Evolutionary conservation across 92 coral and sea anemone genomes (phyloP).

Genomic region (Porites rus): DNA sequence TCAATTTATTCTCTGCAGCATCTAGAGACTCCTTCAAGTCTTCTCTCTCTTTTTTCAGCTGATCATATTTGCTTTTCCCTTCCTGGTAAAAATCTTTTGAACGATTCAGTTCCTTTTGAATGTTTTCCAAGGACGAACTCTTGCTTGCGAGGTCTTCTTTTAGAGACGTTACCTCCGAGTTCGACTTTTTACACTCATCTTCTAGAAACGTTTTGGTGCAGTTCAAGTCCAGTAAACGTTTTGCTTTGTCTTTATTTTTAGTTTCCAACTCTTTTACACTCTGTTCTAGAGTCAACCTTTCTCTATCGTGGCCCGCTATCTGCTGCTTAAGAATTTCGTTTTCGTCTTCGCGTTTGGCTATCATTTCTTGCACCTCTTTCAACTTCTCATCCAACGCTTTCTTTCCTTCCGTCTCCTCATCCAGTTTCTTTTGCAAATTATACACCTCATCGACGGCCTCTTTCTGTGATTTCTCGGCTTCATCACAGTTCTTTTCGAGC

Average conservation of each 20-base stretch:
- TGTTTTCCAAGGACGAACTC: constrained; percentile 42
- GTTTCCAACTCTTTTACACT: constrained; percentile 46
- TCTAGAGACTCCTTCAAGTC: constrained; percentile 37
- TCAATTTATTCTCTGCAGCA: constrained; percentile 19
- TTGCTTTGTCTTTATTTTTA: constrained; percentile 49
- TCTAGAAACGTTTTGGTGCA: constrained; percentile 33
- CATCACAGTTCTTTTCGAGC: constrained; percentile 52
- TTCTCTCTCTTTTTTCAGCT: constrained; percentile 44
- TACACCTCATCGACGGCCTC: constrained; percentile 29
- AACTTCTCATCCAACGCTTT: constrained; percentile 21
- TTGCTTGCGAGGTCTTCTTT: constrained; percentile 51
- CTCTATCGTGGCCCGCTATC: constrained; percentile 34
- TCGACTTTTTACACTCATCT: constrained; percentile 22
- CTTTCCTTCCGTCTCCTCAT: constrained; percentile 43
- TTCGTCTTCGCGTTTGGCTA: constrained; percentile 42
- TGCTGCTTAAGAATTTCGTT: constrained; percentile 53
- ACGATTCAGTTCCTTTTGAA: constrained; percentile 41
- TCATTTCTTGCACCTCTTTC: neutral
- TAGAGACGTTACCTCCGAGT: constrained; percentile 42
- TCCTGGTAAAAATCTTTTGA: constrained; percentile 17
- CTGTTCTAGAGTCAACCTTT: constrained; percentile 22
- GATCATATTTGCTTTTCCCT: constrained; percentile 33
- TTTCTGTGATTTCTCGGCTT: constrained; percentile 38
- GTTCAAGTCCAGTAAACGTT: constrained; percentile 41
- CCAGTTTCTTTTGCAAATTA: constrained; percentile 44